phyloP scores from a whole-genome alignment of 2,113 vertebrate genomes.

The Caretta caretta region DNA sequence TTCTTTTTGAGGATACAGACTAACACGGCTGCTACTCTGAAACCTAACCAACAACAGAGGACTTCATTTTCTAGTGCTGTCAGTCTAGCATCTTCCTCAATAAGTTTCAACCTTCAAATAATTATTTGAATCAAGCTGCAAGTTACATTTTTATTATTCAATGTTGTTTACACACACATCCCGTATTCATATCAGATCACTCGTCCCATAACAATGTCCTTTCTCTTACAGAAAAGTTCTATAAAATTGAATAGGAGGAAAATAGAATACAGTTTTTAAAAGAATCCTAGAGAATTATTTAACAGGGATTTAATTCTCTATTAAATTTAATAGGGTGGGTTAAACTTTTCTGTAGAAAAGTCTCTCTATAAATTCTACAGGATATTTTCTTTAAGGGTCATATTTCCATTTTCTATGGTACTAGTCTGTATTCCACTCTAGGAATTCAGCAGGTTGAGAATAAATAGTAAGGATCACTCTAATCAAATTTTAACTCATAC shows the following conservation, averaged over 20 bases:
- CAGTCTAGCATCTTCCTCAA: background rate
- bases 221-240: accelerated
- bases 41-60: background rate
- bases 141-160: background rate
- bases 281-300: background rate
- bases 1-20: too few relatives aligned
- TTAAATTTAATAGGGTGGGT: background rate
- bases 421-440: background rate
- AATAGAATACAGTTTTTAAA: background rate
- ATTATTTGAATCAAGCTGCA: background rate
- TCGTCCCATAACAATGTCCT: background rate
- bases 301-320: background rate
- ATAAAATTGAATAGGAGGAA: accelerated
- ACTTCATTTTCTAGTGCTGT: background rate
- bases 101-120: background rate
- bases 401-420: background rate
- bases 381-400: background rate
- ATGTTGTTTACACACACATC: background rate
- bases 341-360: background rate
- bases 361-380: background rate
- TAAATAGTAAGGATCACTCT: background rate
- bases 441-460: background rate
- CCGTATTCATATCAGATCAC: background rate
- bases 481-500: accelerated
- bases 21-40: too few relatives aligned